These are phyloP conservation scores for Cydia pomonella DNA, from an alignment of 1,140 invertebrate species.

Conservation along the genomic window DNA sequence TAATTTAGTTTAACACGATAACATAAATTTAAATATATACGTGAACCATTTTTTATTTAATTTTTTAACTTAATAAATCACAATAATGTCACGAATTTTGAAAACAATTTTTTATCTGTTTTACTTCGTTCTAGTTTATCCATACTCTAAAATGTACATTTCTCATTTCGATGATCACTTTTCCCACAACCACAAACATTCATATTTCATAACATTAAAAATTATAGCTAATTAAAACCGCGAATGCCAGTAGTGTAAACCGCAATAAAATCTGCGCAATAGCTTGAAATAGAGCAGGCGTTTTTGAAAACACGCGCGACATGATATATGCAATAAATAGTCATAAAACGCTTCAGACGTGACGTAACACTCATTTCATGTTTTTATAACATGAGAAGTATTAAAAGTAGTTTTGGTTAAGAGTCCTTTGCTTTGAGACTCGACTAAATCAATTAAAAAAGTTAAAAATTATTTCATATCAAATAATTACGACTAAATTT, in stretches of 20 bases:
- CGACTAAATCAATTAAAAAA: too few relatives aligned
- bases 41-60: too few relatives aligned
- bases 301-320: conserved; percentile 29
- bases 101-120: too few relatives aligned
- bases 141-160: not conserved
- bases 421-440: too few relatives aligned
- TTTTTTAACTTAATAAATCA: too few relatives aligned
- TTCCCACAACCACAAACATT: not conserved
- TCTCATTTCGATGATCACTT: not conserved
- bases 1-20: too few relatives aligned
- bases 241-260: not conserved
- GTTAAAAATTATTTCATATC: too few relatives aligned
- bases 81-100: too few relatives aligned
- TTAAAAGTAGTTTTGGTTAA: too few relatives aligned
- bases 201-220: not conserved
- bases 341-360: not conserved
- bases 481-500: too few relatives aligned
- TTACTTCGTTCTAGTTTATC: too few relatives aligned
- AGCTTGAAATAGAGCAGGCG: not conserved
- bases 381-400: not conserved
- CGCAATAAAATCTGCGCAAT: conserved; percentile 12
- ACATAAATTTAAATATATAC: too few relatives aligned
- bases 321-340: conserved; percentile 30
- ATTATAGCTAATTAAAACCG: not conserved
- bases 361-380: not conserved